Conservation (phyloP, 1,140 invertebrate species). For the Neotoxoptera formosana region DNA sequence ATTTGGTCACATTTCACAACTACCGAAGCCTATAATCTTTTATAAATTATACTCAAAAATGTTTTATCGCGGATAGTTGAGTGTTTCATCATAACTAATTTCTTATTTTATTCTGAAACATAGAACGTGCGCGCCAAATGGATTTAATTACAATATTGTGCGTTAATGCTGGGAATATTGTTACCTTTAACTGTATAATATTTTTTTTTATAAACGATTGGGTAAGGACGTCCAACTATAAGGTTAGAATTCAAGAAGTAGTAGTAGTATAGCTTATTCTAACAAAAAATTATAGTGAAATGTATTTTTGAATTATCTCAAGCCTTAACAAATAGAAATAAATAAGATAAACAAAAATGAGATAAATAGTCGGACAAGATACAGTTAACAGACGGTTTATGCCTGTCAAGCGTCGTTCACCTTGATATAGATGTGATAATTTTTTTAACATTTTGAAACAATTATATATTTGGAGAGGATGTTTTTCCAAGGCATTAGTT, state of each 20-base stretch:
- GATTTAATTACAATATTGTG: background rate
- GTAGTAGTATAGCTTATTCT: background rate
- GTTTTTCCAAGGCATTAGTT: too few relatives aligned
- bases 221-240: background rate
- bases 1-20: constrained; percentile 26
- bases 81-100: background rate
- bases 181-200: background rate
- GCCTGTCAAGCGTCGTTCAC: background rate
- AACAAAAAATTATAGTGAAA: background rate
- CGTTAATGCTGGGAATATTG: background rate
- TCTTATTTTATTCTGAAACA: background rate
- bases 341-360: background rate
- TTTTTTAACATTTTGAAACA: background rate
- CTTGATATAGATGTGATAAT: background rate
- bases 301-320: background rate
- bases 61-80: background rate
- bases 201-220: background rate
- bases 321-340: background rate
- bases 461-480: background rate
- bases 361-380: background rate
- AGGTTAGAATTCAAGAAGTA: background rate
- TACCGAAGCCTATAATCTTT: background rate
- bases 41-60: constrained; percentile 20
- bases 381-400: background rate
- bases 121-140: constrained; percentile 29